These are phyloP conservation scores for Axinella damicornis DNA, from an alignment of 37 sponge, comb jelly and placozoan species.

Conservation along the genomic window DNA sequence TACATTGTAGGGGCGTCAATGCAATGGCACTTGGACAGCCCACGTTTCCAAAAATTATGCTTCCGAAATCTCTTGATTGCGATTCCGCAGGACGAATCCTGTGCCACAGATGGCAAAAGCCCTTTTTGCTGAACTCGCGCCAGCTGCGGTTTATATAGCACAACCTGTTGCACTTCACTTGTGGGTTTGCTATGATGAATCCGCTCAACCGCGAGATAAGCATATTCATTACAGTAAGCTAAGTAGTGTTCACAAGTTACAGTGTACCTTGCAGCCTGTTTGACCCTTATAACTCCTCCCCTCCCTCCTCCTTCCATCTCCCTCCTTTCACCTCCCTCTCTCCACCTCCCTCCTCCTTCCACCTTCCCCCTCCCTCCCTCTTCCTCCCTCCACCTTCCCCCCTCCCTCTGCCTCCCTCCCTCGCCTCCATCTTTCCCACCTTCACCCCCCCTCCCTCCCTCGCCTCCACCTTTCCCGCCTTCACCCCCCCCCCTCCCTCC, in stretches of 20 bases:
- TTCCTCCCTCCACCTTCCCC: too few relatives aligned
- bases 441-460: too few relatives aligned
- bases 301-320: not conserved
- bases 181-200: conserved; percentile 31
- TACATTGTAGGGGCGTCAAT: conserved; percentile 75
- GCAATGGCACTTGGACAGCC: conserved; percentile 78
- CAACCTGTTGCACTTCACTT: not conserved
- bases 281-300: not conserved
- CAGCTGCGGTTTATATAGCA: conserved; percentile 1
- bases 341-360: too few relatives aligned
- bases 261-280: not conserved
- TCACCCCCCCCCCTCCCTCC: too few relatives aligned
- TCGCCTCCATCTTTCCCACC: too few relatives aligned
- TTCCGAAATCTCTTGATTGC: conserved; percentile 99
- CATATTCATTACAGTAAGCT: not conserved
- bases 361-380: too few relatives aligned
- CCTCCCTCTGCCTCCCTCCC: too few relatives aligned
- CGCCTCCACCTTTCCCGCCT: too few relatives aligned
- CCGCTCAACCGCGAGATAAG: not conserved
- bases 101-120: conserved; percentile 92
- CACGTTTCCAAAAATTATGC: conserved; percentile 94
- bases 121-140: conserved; percentile 67
- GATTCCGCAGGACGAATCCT: conserved; percentile 89
- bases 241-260: too few relatives aligned
- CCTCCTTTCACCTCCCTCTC: too few relatives aligned